Percentiles rank a stretch among this genome's conserved stretches.
These are phyloP conservation scores for Pogonus chalceus DNA, from an alignment of 1,140 invertebrate species.

Conservation along the genomic window DNA sequence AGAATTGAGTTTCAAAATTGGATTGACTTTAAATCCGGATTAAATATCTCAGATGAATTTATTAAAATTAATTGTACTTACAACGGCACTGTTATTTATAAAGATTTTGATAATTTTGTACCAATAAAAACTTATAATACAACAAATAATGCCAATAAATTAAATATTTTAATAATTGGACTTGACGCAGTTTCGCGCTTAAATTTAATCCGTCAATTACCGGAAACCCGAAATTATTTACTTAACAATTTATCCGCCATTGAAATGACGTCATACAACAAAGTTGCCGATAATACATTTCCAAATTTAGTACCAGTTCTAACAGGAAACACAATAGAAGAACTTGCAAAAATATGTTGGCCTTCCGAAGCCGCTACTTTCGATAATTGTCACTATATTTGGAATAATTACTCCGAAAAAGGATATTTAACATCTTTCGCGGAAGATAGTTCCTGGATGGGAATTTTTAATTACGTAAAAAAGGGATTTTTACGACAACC, in stretches of 20 bases:
- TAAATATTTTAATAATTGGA: slow-evolving; percentile 70
- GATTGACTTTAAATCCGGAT: slow-evolving; percentile 36
- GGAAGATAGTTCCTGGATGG: slow-evolving; percentile 65
- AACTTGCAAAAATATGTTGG: slow-evolving; percentile 51
- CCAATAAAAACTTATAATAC: slow-evolving; percentile 44
- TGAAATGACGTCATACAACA: slow-evolving; percentile 69
- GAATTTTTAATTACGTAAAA: slow-evolving; percentile 73
- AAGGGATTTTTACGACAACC: slow-evolving; percentile 67
- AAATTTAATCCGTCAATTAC: slow-evolving; percentile 75
- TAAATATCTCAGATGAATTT: slow-evolving; percentile 45
- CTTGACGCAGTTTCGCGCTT: slow-evolving; percentile 77
- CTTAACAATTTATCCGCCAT: slow-evolving; percentile 47
- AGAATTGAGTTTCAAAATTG: slow-evolving; percentile 37
- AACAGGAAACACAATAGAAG: slow-evolving; percentile 50
- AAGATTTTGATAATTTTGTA: slow-evolving; percentile 59
- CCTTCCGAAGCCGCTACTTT: slow-evolving; percentile 37
- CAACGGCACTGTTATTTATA: slow-evolving; percentile 42
- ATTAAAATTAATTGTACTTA: slow-evolving; percentile 48
- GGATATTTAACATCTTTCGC: slow-evolving; percentile 69
- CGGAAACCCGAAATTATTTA: slow-evolving; percentile 54
- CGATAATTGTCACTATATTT: slow-evolving; percentile 67
- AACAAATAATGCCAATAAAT: slow-evolving; percentile 14
- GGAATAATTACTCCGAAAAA: slow-evolving; percentile 59
- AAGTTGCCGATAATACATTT: slow-evolving; percentile 75
- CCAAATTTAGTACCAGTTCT: slow-evolving; percentile 68